These are phyloP conservation scores for Pygmarrhopalites habei DNA, from an alignment of 1,140 invertebrate species.

Conservation along the genomic window DNA sequence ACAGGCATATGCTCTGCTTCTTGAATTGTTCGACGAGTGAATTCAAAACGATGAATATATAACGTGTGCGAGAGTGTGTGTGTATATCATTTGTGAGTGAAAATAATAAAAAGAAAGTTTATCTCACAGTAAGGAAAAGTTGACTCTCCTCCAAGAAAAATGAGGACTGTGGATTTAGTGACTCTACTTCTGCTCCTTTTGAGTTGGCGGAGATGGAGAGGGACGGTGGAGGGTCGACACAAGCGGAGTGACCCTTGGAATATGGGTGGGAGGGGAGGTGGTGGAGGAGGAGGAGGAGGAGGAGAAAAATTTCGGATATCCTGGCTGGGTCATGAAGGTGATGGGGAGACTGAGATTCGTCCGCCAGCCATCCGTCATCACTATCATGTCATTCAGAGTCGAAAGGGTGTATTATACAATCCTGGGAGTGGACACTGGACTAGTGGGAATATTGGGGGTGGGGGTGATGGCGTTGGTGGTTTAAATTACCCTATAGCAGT, in stretches of 20 bases:
- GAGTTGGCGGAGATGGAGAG: constrained; percentile 1
- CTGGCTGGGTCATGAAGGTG: not conserved
- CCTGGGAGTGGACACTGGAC: not conserved
- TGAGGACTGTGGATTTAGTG: constrained; percentile 1
- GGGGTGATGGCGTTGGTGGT: not conserved
- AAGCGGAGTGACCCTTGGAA: not conserved
- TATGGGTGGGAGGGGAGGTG: too few relatives aligned
- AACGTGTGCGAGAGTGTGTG: too few relatives aligned
- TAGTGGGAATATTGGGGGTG: not conserved
- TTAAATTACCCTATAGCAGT: too few relatives aligned
- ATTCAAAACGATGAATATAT: too few relatives aligned
- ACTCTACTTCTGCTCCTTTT: not conserved
- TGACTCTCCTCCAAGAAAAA: too few relatives aligned
- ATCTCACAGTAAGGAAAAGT: too few relatives aligned
- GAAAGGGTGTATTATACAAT: not conserved
- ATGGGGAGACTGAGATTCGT: not conserved
- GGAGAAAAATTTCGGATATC: not conserved
- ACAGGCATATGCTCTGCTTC: too few relatives aligned
- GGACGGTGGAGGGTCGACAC: not conserved
- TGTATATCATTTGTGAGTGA: too few relatives aligned
- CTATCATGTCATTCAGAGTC: not conserved
- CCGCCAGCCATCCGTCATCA: not conserved
- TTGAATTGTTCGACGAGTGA: too few relatives aligned
- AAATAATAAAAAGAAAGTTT: too few relatives aligned
- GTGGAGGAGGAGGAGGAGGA: not conserved